phyloP scores from a whole-genome alignment of 92 coral and sea anemone genomes.

The Porites divaricata region DNA sequence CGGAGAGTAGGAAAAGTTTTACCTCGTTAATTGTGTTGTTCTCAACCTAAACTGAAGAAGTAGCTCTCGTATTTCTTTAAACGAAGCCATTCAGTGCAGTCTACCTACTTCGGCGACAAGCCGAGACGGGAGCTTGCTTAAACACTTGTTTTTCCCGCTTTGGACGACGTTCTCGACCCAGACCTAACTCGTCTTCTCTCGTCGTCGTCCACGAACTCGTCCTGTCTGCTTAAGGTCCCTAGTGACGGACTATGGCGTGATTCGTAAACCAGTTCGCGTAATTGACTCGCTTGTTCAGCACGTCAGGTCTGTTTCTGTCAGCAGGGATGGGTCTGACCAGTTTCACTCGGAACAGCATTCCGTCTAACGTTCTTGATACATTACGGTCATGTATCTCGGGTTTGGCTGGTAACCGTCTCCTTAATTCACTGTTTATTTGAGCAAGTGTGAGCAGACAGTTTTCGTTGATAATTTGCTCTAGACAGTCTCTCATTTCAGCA shows the following conservation, averaged over 20 bases:
- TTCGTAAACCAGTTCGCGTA: neutral
- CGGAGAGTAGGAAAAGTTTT: no score
- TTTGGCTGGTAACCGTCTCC: slow-evolving; percentile 41
- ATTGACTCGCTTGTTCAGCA: slow-evolving; percentile 23
- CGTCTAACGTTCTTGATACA: neutral
- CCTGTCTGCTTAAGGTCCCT: no score
- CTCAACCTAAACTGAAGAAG: no score
- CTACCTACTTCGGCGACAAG: no score
- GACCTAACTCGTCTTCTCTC: no score
- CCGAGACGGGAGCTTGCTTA: no score
- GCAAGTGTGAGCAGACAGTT: slow-evolving; percentile 43
- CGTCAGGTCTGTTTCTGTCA: slow-evolving; percentile 52
- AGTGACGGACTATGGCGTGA: slow-evolving; percentile 29
- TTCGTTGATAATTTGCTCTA: slow-evolving; percentile 41
- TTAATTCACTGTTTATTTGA: slow-evolving; percentile 36
- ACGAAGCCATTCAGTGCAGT: no score
- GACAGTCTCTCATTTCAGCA: slow-evolving; percentile 48
- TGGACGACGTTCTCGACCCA: no score
- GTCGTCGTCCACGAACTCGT: no score
- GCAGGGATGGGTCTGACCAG: slow-evolving; percentile 41
- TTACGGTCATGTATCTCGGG: neutral
- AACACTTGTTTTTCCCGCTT: no score
- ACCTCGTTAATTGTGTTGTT: no score
- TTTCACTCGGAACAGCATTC: slow-evolving; percentile 53
- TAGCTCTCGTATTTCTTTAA: no score